Evolutionary conservation across 2,888 invertebrate species (phyloP).

Genomic region (Tiliacea citrago): DNA sequence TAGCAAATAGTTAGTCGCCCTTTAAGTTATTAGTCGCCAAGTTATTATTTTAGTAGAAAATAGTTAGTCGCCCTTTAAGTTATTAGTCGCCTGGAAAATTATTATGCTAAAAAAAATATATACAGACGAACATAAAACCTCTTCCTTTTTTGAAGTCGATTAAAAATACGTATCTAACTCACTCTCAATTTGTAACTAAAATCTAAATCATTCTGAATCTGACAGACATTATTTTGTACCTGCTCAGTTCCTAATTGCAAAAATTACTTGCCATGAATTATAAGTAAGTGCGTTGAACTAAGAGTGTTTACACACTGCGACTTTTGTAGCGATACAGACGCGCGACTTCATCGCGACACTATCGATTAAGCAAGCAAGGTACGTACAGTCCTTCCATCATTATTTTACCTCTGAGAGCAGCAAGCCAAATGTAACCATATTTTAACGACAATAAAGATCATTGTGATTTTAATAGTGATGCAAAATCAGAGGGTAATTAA

Average conservation of each 20-base stretch:
- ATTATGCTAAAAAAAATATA: too few species aligned
- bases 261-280: constrained; percentile 13
- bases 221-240: background rate
- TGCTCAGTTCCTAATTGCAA: background rate
- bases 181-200: too few species aligned
- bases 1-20: too few species aligned
- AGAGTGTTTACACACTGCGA: background rate
- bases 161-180: too few species aligned
- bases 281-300: background rate
- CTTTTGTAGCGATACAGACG: background rate
- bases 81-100: too few species aligned
- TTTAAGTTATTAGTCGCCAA: too few species aligned
- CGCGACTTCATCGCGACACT: background rate
- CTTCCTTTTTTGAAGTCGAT: background rate
- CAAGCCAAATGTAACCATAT: background rate
- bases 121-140: too few species aligned
- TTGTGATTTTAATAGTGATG: background rate
- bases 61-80: too few species aligned
- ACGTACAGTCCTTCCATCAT: background rate
- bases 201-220: background rate
- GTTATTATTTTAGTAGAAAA: too few species aligned
- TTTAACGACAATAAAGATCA: background rate
- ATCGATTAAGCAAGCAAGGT: background rate
- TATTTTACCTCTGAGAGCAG: background rate
- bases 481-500: background rate